Conservation (phyloP, 1,140 invertebrate species). For the Formica exsecta region DNA sequence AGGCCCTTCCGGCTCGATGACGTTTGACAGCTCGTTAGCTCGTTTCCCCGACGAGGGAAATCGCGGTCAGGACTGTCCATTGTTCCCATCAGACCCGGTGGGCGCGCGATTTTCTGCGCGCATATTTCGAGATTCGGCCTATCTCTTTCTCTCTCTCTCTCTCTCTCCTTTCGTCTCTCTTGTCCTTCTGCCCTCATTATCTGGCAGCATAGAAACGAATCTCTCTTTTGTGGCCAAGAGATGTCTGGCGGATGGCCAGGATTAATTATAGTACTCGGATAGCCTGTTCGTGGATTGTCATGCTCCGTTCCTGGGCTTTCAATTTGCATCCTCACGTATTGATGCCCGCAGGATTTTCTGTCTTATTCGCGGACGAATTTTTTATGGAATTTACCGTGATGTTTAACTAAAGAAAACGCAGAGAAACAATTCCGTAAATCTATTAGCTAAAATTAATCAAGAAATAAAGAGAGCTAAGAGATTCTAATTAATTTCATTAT, state of each 20-base stretch:
- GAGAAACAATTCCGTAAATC: neutral
- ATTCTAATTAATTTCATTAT: neutral
- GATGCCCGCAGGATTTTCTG: conserved; percentile 8
- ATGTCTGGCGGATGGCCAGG: conserved; percentile 77
- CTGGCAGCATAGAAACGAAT: conserved; percentile 30
- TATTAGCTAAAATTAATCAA: conserved; percentile 10
- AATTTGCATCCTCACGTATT: conserved; percentile 39
- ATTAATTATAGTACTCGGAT: conserved; percentile 79
- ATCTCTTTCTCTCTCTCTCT: neutral
- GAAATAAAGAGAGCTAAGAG: neutral
- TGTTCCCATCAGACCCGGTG: conserved; percentile 59
- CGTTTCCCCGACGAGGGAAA: conserved; percentile 67
- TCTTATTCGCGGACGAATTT: conserved; percentile 4
- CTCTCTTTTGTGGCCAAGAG: conserved; percentile 58
- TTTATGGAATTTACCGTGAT: neutral
- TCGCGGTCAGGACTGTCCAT: conserved; percentile 72
- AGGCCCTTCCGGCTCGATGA: conserved; percentile 63
- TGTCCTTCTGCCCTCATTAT: neutral
- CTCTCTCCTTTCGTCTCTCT: neutral
- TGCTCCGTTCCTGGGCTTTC: conserved; percentile 58
- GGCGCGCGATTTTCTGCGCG: conserved; percentile 68
- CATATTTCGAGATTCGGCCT: conserved; percentile 62
- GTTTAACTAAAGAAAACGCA: neutral
- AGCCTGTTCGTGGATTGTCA: conserved; percentile 53
- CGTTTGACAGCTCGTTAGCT: conserved; percentile 79